Evolutionary conservation across 2,888 invertebrate genomes (phyloP), one percentile per base, ranked within the genome.

Genomic region (Subacronicta megacephala): DNA sequence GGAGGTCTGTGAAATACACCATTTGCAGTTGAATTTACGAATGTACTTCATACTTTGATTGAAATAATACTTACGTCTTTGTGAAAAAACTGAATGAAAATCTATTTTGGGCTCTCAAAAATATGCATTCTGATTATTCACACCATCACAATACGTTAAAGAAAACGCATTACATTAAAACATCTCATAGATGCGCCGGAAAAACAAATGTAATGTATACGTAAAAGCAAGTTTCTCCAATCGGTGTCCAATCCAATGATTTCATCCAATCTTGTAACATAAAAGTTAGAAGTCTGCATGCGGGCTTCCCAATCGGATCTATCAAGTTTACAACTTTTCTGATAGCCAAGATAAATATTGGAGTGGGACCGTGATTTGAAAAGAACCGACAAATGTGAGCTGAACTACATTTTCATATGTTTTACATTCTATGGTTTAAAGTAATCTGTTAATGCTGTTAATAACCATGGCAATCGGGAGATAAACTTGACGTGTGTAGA

Each of bases 271-370:
- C 83, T 77, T 77, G 74, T 87, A 85, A 90, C 85, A 83, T 82
- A 83, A 86, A 93, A 92, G 90, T 91, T 89, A 58, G 74, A 70
- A 75, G 75, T 80, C 77, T 79, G 78, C 81, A 93, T 93, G 92
- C 93, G 92, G 92, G 92, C 87, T 33, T 65, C 77, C 81, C 81
- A 77, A 61, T 77, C 73, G 81, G 82, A 83, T 87, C 83, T 80
- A 76, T 76, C 68, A 83, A 89, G 79, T 87, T 85, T 73, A 53
- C 64, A 87, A 88, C 84, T 89, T 84, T 88, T 87, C 79, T 77
- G 75, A 81, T 82, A 68, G 79, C 74, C 66, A 84, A 88, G 80
- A 86, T 82, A 90, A 89, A 90, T 84, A 88, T 76, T 69, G 77
- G 80, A 77, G 80, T 44, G 56, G 52, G 42, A 43, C 18, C 40